Percentiles rank a stretch among this genome's conserved stretches.
Conservation (phyloP, 2,797 vertebrate genomes). For the Thaleichthys pacificus region DNA sequence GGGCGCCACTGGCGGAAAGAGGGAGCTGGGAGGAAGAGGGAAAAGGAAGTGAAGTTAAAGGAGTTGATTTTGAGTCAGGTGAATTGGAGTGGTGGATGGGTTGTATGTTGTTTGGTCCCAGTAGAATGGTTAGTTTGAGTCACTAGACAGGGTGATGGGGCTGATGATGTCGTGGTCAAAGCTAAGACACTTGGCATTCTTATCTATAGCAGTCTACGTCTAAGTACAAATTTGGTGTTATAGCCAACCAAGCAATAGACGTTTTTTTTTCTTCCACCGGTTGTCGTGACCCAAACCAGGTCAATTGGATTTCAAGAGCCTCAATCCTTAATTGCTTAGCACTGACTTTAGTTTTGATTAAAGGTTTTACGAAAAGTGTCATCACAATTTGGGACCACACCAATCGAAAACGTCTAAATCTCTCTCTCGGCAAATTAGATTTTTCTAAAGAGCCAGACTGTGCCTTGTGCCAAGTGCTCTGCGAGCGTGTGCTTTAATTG, state of each 20-base stretch:
- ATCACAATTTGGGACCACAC: conserved; percentile 9
- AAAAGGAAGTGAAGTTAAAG: conserved; percentile 2
- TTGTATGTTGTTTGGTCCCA: neutral
- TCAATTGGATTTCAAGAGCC: neutral
- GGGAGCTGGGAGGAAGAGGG: conserved; percentile 40
- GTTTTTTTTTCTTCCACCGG: too few relatives aligned
- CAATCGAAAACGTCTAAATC: neutral
- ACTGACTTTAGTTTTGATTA: neutral
- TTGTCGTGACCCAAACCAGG: too few relatives aligned
- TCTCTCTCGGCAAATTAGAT: conserved; percentile 25
- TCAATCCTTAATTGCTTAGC: neutral
- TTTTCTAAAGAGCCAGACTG: conserved; percentile 33
- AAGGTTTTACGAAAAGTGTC: neutral
- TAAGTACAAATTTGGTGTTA: too few relatives aligned
- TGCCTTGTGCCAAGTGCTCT: conserved; percentile 1
- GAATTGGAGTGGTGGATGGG: neutral
- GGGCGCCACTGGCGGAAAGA: conserved; percentile 55
- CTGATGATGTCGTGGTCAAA: too few relatives aligned
- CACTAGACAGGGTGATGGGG: too few relatives aligned
- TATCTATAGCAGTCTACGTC: too few relatives aligned
- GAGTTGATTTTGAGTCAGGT: neutral
- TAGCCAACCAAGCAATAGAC: too few relatives aligned
- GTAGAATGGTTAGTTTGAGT: too few relatives aligned
- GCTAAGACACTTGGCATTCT: too few relatives aligned
- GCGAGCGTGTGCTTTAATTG: conserved; percentile 7